Percentiles rank a stretch among this genome's conserved stretches.
These are phyloP conservation scores for Rhea pennata DNA, from an alignment of 2,113 vertebrate species.

Conservation along the genomic window DNA sequence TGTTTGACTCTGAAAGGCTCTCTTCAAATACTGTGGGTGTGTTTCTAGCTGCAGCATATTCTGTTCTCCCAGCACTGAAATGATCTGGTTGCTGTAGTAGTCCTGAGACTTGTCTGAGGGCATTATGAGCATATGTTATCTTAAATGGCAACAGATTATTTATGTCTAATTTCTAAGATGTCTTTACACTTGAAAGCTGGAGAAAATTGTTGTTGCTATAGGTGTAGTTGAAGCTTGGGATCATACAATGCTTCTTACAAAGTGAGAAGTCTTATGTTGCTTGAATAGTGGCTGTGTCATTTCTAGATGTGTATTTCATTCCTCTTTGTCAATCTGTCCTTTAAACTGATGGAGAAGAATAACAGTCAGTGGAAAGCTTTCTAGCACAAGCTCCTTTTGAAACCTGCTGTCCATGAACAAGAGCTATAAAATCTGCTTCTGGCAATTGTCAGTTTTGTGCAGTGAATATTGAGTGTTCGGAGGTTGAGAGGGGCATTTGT, in stretches of 20 bases:
- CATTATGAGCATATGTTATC: neutral
- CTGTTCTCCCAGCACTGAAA: neutral
- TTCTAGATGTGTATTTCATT: neutral
- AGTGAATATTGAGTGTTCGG: neutral
- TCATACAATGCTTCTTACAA: neutral
- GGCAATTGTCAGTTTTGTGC: neutral
- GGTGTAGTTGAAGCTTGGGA: neutral
- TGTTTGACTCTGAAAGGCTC: neutral
- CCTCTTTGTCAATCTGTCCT: neutral
- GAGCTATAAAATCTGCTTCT: neutral
- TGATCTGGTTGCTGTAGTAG: neutral
- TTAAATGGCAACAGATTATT: slow-evolving; percentile 8
- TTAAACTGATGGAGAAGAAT: neutral
- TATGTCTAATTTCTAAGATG: neutral
- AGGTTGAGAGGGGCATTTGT: neutral
- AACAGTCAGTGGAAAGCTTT: neutral
- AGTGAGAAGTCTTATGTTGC: neutral
- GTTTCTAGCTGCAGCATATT: slow-evolving; percentile 33
- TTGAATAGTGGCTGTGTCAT: neutral
- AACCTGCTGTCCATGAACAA: neutral
- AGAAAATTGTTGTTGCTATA: neutral
- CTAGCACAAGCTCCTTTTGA: neutral
- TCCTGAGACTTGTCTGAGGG: neutral
- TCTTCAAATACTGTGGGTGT: neutral
- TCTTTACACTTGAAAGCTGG: neutral